Base-by-base conservation (phyloP, 2,888 invertebrate species). In the Congeria kusceri region DNA sequence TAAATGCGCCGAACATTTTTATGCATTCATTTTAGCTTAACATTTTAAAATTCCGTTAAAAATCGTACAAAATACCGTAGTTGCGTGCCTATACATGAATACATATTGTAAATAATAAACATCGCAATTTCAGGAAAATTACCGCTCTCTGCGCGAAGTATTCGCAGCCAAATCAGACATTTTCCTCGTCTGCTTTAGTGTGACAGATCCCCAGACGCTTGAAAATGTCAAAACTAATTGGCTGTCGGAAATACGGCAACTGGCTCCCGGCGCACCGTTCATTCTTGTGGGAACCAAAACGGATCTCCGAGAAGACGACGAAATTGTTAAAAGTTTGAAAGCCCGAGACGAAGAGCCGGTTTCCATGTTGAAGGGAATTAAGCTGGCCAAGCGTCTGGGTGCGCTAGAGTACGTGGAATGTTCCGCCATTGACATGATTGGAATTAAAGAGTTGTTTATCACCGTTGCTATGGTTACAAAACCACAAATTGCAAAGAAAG, bases 161-260 rank as follows among this genome's bases (percentile, higher is more conserved):
- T 86, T 89, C 29, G 88, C 86, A 13, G 84, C 80, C 4, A 85
- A 86, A 25, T 86, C 87, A 29, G 88, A 90, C 66, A 86, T 89
- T 23, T 90, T 86, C 76, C 75, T 90, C 32, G 80, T 90, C 23
- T 90, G 90, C 68, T 90, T 87, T 61, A 88, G 88, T 82, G 88
- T 89, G 49, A 86, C 86, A 1, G 86, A 86, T 29, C 88, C 88
- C 20, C 78, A 77, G 44, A 85, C 87, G 11, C 74, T 90, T 3
- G 88, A 88, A 66, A 86, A 87, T 65, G 83, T 88, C 25, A 79
- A 84, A 66, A 80, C 84, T 59, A 87, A 85, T 56, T 90, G 90
- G 90, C 57, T 89, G 18, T 83, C 87, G 20, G 90, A 89, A 83
- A 85, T 89, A 39, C 65, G 74, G 32, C 64, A 77, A 47, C 66